phyloP scores from a whole-genome alignment of 2,888 invertebrate species.

The Patella depressa region DNA sequence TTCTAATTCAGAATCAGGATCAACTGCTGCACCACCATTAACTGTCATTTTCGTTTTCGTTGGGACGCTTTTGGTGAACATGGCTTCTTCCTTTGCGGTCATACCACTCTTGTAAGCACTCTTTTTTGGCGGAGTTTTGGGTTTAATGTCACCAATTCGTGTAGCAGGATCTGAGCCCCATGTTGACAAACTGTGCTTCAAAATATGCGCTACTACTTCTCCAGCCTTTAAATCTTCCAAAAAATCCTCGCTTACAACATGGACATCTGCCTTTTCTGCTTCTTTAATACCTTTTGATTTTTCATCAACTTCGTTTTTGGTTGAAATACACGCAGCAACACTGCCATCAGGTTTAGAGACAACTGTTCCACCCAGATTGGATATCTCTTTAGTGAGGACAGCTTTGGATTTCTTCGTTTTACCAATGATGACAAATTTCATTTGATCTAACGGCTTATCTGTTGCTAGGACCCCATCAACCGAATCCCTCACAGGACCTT shows the following conservation, averaged over 20 bases:
- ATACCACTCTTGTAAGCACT: background rate
- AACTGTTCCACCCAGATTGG: constrained; percentile 83
- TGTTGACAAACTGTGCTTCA: constrained; percentile 81
- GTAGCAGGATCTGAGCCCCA: constrained; percentile 77
- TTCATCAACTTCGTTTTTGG: constrained; percentile 79
- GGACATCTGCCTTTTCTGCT: constrained; percentile 80
- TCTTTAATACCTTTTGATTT: constrained; percentile 78
- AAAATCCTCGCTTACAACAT: constrained; percentile 82
- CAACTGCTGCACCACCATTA: constrained; percentile 91
- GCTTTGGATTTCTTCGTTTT: constrained; percentile 73
- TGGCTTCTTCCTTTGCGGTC: constrained; percentile 45
- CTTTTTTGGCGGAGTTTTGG: background rate
- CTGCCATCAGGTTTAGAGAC: constrained; percentile 77
- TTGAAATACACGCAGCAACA: constrained; percentile 84
- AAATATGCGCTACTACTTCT: constrained; percentile 77
- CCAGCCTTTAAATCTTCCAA: constrained; percentile 76
- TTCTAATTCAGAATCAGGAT: constrained; percentile 87
- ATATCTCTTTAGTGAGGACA: constrained; percentile 79
- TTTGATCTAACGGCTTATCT: constrained; percentile 77
- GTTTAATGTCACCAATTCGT: constrained; percentile 7
- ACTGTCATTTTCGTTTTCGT: constrained; percentile 79
- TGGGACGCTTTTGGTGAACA: constrained; percentile 68
- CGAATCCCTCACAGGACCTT: constrained; percentile 59
- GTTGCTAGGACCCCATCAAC: constrained; percentile 41
- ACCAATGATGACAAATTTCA: constrained; percentile 80